Percentiles rank a stretch among this genome's conserved stretches.
These are phyloP conservation scores for Cassiopea xamachana DNA, from an alignment of 30 jellyfish, hydroid and myxozoan species.

Conservation along the genomic window DNA sequence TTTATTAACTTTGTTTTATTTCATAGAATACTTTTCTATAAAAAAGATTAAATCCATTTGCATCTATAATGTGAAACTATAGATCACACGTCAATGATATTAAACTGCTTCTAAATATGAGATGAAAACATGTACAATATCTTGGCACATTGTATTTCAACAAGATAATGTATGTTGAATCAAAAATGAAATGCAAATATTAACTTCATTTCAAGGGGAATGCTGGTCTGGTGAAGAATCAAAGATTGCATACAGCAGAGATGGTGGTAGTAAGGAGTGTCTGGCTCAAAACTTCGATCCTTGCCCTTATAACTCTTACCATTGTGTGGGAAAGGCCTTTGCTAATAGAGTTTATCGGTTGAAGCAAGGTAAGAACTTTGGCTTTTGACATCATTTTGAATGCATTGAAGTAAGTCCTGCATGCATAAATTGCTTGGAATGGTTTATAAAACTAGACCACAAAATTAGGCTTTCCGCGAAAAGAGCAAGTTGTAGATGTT, in stretches of 20 bases:
- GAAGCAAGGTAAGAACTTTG: neutral
- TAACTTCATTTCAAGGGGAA: neutral
- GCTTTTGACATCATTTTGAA: too few species aligned
- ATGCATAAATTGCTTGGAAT: too few species aligned
- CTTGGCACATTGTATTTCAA: neutral
- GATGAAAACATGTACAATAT: neutral
- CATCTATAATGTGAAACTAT: neutral
- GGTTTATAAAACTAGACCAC: too few species aligned
- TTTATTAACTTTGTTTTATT: neutral
- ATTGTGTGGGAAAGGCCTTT: too few species aligned
- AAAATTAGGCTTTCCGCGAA: too few species aligned
- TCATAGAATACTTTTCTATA: neutral
- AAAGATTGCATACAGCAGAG: neutral
- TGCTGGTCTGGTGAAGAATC: conserved; percentile 28
- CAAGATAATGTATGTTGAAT: neutral
- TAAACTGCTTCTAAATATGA: neutral
- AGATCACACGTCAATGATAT: too few species aligned
- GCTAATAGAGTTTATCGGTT: too few species aligned
- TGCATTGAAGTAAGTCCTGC: too few species aligned
- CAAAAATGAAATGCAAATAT: too few species aligned
- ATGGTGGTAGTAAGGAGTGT: neutral
- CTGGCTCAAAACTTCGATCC: neutral
- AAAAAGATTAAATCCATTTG: too few species aligned
- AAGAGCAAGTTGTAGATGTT: too few species aligned
- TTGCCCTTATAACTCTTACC: too few species aligned